Percentiles rank a stretch among this genome's conserved stretches.
phyloP scores from a whole-genome alignment of 64 coral and sea anemone genomes.

The Acropora yongei region DNA sequence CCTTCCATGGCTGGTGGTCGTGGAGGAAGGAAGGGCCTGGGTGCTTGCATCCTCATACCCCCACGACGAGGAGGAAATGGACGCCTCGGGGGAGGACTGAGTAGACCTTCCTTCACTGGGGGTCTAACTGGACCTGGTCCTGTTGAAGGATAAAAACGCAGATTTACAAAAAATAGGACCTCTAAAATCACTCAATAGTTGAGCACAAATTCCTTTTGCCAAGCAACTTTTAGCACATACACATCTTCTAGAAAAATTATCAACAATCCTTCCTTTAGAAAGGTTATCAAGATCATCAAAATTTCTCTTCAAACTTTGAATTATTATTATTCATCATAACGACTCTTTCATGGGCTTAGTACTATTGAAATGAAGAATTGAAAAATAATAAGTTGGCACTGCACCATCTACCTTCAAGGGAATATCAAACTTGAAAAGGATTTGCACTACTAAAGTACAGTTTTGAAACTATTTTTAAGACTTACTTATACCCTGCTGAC shows the following conservation, averaged over 20 bases:
- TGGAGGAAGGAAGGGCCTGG: slow-evolving; percentile 30
- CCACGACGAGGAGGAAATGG: slow-evolving; percentile 52
- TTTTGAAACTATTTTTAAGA: slow-evolving; percentile 48
- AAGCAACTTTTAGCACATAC: too few species aligned
- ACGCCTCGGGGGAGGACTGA: slow-evolving; percentile 71
- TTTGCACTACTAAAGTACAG: too few species aligned
- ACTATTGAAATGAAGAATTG: too few species aligned
- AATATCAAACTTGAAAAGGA: too few species aligned
- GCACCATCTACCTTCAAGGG: too few species aligned
- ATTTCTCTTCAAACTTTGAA: too few species aligned
- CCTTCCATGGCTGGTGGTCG: slow-evolving; percentile 55
- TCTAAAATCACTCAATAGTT: too few species aligned
- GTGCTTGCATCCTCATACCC: slow-evolving; percentile 56
- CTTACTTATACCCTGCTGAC: slow-evolving; percentile 48
- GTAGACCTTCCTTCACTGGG: slow-evolving; percentile 78
- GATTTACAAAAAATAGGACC: neutral
- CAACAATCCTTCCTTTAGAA: neutral
- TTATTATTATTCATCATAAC: neutral
- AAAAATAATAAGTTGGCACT: too few species aligned
- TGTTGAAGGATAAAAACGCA: neutral
- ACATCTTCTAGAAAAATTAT: too few species aligned
- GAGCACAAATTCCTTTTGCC: too few species aligned
- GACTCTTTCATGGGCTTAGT: too few species aligned
- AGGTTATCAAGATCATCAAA: neutral
- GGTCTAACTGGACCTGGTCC: neutral